Percentiles rank a stretch among this genome's conserved stretches.
Conservation (phyloP, 2,888 invertebrate species). For the Aproaerema taeniolella region DNA sequence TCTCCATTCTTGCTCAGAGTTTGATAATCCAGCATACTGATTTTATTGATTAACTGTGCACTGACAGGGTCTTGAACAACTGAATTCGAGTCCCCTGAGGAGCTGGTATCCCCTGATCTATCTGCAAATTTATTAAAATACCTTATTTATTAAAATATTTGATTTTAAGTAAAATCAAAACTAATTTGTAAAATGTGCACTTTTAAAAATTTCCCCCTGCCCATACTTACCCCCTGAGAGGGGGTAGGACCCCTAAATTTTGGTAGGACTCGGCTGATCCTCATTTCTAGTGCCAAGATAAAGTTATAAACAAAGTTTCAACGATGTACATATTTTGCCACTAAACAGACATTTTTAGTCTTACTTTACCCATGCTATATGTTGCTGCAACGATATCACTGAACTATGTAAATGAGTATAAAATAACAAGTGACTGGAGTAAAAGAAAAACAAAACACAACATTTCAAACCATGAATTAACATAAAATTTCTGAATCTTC, state of each 20-base stretch:
- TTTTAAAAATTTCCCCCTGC: no score
- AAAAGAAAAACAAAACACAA: not conserved
- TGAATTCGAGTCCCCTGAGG: conserved; percentile 69
- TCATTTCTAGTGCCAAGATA: no score
- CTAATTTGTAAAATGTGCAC: no score
- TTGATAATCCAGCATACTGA: conserved; percentile 72
- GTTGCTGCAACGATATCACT: no score
- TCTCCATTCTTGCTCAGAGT: conserved; percentile 71
- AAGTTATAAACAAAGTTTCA: no score
- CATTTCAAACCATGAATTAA: no score
- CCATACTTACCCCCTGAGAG: no score
- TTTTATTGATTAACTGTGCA: conserved; percentile 73
- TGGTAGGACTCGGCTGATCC: no score
- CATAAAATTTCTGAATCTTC: not conserved
- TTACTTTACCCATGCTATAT: no score
- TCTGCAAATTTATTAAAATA: conserved; percentile 32
- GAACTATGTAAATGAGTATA: not conserved
- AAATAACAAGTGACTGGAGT: not conserved
- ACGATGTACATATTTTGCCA: no score
- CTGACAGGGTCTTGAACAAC: conserved; percentile 72
- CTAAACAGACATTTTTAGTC: no score
- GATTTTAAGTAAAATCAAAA: not conserved
- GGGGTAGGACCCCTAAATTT: no score
- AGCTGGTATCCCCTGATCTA: conserved; percentile 65
- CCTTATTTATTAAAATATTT: not conserved